Evolutionary conservation across 2,797 vertebrate species (phyloP).

Genomic region (Enteromius trimaculatus): DNA sequence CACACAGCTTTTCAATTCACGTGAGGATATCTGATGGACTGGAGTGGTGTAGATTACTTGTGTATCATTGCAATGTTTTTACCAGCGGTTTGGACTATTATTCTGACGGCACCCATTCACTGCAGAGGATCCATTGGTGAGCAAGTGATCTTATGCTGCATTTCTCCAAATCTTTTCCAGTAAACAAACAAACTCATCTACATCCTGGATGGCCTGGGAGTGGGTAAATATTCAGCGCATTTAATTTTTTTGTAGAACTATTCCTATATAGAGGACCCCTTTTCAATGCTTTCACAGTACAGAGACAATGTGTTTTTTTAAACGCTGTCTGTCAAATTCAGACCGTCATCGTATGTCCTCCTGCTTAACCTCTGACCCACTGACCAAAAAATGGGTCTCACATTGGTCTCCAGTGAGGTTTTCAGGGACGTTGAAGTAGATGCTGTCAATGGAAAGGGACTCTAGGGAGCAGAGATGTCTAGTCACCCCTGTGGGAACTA

Average conservation of each 20-base stretch:
- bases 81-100: background rate
- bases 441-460: constrained; percentile 38
- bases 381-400: constrained; percentile 54
- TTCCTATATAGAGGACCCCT: background rate
- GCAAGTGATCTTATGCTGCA: background rate
- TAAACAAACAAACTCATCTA: background rate
- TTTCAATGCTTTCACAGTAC: background rate
- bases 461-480: constrained; percentile 42
- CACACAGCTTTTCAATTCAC: background rate
- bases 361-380: constrained; percentile 54
- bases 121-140: background rate
- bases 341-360: constrained; percentile 17
- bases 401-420: constrained; percentile 47
- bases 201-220: background rate
- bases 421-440: constrained; percentile 41
- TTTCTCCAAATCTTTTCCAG: background rate
- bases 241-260: background rate
- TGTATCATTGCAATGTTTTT: background rate
- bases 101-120: background rate
- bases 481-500: constrained; percentile 40
- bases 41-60: background rate
- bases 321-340: constrained; percentile 39
- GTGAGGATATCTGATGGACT: background rate
- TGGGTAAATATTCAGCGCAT: background rate
- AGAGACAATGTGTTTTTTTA: background rate